Conservation (phyloP, 2,888 invertebrate genomes). For the Aporophyla nigra region DNA sequence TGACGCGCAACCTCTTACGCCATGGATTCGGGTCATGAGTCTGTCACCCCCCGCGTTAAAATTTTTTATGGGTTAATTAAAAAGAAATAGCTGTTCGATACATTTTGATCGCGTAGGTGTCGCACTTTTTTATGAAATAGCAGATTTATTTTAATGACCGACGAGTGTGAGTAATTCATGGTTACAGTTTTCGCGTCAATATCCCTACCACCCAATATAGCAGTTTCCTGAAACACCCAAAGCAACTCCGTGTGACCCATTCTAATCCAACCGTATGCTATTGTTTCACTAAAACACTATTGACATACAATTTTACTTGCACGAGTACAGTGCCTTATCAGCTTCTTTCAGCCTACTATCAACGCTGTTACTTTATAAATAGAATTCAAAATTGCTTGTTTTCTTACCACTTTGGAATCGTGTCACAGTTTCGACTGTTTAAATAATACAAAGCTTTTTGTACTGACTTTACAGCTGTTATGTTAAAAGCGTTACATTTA, state of each 20-base stretch:
- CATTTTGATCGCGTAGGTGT: too few species aligned
- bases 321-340: conserved; percentile 20
- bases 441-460: conserved; percentile 49
- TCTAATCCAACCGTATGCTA: not conserved
- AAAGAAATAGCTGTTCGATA: too few species aligned
- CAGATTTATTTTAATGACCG: too few species aligned
- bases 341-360: conserved; percentile 17
- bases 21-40: too few species aligned
- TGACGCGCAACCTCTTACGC: too few species aligned
- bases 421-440: conserved; percentile 57
- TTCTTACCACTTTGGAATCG: conserved; percentile 22
- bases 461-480: conserved; percentile 47
- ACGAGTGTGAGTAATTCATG: too few species aligned
- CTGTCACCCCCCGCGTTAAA: too few species aligned
- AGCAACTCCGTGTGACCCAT: not conserved
- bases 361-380: conserved; percentile 6
- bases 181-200: too few species aligned
- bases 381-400: conserved; percentile 26
- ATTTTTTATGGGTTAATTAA: too few species aligned
- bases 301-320: conserved; percentile 31
- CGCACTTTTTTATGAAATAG: too few species aligned
- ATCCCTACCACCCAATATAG: too few species aligned
- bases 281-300: conserved; percentile 28
- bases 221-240: not conserved
- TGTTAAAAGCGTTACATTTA: conserved; percentile 70